Evolutionary conservation across 2,888 invertebrate species (phyloP), one percentile per base, ranked within the genome.

Genomic region (Leptopilina syphax): DNA sequence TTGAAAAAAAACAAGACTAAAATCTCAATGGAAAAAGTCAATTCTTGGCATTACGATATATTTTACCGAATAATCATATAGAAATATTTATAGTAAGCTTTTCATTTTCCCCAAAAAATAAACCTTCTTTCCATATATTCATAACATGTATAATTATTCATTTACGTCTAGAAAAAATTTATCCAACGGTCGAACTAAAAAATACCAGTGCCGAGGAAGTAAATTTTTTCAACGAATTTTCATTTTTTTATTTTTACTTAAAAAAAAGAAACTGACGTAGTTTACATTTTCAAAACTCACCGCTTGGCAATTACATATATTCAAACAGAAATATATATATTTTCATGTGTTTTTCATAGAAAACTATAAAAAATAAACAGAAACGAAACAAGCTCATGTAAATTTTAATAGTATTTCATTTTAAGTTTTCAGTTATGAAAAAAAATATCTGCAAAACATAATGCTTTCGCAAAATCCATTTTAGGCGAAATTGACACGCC

Each of bases 151-250:
- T 27, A 54, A 10, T 70, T 50, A 50, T 54, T 70, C 24, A 54
- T 50, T 24, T 54, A 13, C 9, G 50, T 50, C 10, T 1, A 27
- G 27, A 70, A 70, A 34, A 70, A 54, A 70, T 70, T 34, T 70
- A 70, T 70, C 34, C 8, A 27, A 8, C 8, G 63, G 18, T 24
- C 63, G 27, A 44, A 27, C 66, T 34, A 34, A 65, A 65, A 68
- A 8, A 44, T 10, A 24, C 18, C 24, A 34, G 24, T 27, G 1
- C 12, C 34, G 34, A 34, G 3, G 7, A 27, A 57, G 27, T 54
- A 70, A 57, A 70, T 70, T 70, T 57, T 70, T 67, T 54, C n/a
- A 27, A 10, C n/a, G 63, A 9, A 63, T 24, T 63, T 63, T 63
- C n/a, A 60, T 50, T 18, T 63, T 24, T 63, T 2, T 18, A 1